phyloP scores from a whole-genome alignment of 2,888 invertebrate species.

The Hirtodrosophila alboralis region DNA sequence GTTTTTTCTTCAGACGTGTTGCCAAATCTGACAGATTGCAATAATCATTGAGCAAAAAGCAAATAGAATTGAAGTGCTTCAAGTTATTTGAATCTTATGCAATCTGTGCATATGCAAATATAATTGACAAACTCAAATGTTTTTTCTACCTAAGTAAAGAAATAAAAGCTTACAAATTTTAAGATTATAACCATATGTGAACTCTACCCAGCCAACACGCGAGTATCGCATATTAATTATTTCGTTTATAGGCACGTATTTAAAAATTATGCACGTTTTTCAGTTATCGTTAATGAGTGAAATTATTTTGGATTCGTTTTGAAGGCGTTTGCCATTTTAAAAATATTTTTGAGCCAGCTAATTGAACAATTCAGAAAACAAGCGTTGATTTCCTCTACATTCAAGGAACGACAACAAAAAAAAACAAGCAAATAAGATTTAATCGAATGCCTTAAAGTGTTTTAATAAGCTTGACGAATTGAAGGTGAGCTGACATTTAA shows the following conservation, averaged over 20 bases:
- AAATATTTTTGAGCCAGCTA: slow-evolving; percentile 7
- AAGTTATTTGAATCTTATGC: slow-evolving; percentile 16
- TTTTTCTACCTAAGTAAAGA: not conserved
- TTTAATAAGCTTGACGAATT: not conserved
- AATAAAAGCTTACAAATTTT: not conserved
- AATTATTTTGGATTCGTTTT: slow-evolving; percentile 10
- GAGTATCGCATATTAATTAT: slow-evolving; percentile 39
- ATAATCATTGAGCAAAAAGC: slow-evolving; percentile 17
- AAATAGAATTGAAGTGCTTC: slow-evolving; percentile 29
- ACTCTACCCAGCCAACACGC: slow-evolving; percentile 5
- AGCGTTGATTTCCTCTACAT: slow-evolving; percentile 8
- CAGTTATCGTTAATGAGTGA: slow-evolving; percentile 32
- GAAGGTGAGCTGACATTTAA: slow-evolving; percentile 18
- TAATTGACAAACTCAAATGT: slow-evolving; percentile 24
- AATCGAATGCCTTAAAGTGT: slow-evolving; percentile 4
- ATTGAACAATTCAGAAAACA: slow-evolving; percentile 8
- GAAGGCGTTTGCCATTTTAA: slow-evolving; percentile 24
- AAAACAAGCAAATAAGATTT: not conserved
- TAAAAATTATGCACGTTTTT: slow-evolving; percentile 30
- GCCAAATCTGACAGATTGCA: slow-evolving; percentile 31
- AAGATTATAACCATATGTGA: slow-evolving; percentile 21
- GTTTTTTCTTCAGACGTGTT: slow-evolving; percentile 19
- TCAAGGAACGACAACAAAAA: slow-evolving; percentile 20
- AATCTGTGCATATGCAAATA: slow-evolving; percentile 23
- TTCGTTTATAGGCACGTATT: slow-evolving; percentile 43